Base-by-base conservation (phyloP, 2,797 vertebrate species). In the Oophaga sylvatica region DNA sequence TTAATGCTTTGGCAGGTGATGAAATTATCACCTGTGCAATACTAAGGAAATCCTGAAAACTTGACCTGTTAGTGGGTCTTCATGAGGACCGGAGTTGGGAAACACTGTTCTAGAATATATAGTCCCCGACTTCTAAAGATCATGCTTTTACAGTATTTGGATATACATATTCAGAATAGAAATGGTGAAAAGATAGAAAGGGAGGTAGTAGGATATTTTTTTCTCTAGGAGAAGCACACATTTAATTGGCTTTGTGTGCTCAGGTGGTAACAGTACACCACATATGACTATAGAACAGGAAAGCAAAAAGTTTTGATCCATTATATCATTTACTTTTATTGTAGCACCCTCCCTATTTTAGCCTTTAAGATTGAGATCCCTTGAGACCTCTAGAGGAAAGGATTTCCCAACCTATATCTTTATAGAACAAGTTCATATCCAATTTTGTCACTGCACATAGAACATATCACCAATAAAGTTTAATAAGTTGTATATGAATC, bases 301-400 rank as follows among this genome's bases (percentile, higher is more conserved):
- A 67, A 67, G 65, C 26, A 26, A 67, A 26, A 67, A 13, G 65
- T 29, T 67, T 67, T 26, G n/a, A 67, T 67, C 10, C 65, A 16
- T 70, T 35, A 70, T 70, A n/a, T 70, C 26, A 70, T 70, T 31
- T 70, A 70, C 67, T 16, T 70, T 31, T 70, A 70, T 35, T 70
- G 67, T 5, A 31, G 29, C 15, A 65, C 7, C 13, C 12, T 31
- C 29, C 13, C 29, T 70, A 11, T 17, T 70, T 29, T 16, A 35
- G 29, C 29, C 16, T 31, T 70, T 31, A 35, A 70, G 5, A 13
- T 3, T 68, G n/a, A 13, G 2, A 11, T 31, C 29, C 13, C 26
- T 15, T 68, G 12, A 11, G 29, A 7, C 31, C 29, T 19, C 29
- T 10, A 16, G 16, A 19, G 17, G 7, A 35, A 71, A 35, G 0